A percentile compares a stretch with the other conserved stretches of the same genome.
These are phyloP conservation scores for Heterohyrax brucei DNA, from an alignment of 2,797 vertebrate genomes.

Conservation along the genomic window DNA sequence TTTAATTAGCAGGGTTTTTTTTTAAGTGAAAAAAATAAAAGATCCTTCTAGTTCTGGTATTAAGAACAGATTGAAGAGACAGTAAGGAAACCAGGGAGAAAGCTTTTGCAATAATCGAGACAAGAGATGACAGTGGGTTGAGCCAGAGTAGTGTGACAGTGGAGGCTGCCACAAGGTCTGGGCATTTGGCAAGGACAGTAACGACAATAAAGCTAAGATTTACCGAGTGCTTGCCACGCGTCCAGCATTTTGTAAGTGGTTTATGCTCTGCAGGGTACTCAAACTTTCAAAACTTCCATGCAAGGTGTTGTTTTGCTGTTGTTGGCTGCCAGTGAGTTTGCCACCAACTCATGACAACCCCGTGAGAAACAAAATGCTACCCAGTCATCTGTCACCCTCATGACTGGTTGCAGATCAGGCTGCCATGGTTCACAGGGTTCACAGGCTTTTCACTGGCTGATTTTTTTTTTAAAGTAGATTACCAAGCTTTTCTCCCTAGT, in stretches of 20 bases:
- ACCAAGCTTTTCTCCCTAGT: not conserved
- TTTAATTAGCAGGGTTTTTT: slow-evolving; percentile 10
- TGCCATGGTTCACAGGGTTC: not conserved
- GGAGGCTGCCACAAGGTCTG: not conserved
- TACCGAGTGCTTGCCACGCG: not conserved
- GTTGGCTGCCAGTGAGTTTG: not conserved
- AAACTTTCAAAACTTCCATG: not conserved
- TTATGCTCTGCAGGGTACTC: too few species aligned
- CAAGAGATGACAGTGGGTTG: not conserved
- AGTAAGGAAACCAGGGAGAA: not conserved
- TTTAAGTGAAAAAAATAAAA: not conserved
- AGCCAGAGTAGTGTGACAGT: too few species aligned
- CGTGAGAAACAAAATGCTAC: not conserved
- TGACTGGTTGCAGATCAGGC: not conserved
- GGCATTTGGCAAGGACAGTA: not conserved
- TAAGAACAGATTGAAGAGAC: not conserved
- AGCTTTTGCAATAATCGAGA: not conserved
- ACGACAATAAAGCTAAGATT: not conserved
- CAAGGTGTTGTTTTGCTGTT: not conserved
- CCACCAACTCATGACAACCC: not conserved
- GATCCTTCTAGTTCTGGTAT: not conserved
- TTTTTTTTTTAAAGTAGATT: not conserved
- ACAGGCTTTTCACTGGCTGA: not conserved
- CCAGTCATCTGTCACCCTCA: not conserved
- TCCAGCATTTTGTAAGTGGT: not conserved